A percentile compares a stretch with the other conserved stretches of the same genome.
Evolutionary conservation across 2,797 vertebrate species (phyloP).

Genomic region (Clarias pachynema): DNA sequence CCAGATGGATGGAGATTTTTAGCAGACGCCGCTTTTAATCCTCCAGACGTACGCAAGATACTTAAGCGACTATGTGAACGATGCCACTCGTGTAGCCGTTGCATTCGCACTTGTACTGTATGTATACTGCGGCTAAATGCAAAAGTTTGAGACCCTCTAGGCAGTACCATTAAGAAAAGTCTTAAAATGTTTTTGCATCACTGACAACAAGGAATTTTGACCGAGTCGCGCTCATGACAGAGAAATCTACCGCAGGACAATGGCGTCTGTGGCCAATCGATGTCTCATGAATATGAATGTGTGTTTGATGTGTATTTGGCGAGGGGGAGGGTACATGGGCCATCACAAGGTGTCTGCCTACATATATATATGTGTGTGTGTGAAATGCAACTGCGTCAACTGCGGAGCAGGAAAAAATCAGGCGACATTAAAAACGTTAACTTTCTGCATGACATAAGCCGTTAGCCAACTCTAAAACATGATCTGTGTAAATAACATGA

Average conservation of each 20-base stretch:
- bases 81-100: neutral
- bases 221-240: neutral
- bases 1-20: too few relatives aligned
- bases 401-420: neutral
- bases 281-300: neutral
- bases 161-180: too few relatives aligned
- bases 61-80: neutral
- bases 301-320: neutral
- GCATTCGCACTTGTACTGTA: too few relatives aligned
- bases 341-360: neutral
- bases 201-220: too few relatives aligned
- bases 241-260: neutral
- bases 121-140: too few relatives aligned
- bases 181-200: neutral
- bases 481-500: neutral
- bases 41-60: neutral
- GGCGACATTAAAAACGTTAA: neutral
- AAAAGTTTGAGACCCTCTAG: too few relatives aligned
- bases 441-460: neutral
- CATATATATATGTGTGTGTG: neutral
- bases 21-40: neutral
- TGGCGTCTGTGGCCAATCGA: neutral
- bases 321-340: neutral
- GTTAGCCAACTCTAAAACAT: neutral
- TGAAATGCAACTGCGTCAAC: neutral